Base-by-base conservation (phyloP, 2,888 invertebrate species). In the Drosophila meridiana region DNA sequence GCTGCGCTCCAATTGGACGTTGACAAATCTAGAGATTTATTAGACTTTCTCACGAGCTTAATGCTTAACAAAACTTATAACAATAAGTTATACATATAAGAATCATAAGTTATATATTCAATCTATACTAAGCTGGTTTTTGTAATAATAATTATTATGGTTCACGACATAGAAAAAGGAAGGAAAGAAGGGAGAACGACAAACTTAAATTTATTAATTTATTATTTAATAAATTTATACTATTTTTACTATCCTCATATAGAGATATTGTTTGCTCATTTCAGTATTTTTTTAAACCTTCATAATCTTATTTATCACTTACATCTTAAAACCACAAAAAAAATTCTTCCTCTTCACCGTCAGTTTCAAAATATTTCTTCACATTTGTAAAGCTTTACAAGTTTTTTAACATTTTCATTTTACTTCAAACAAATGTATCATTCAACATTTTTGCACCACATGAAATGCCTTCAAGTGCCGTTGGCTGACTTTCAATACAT, bases 381-480 rank as follows among this genome's bases (percentile, higher is more conserved):
- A n/a, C 3, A 11, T n/a, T 50, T 32, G n/a, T n/a, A 30, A n/a
- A 52, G 20, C 32, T 55, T 5, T n/a, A 34, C 42, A 20, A 4
- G n/a, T 52, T 11, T 34, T 34, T 13, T n/a, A 0, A 3, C 5
- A 13, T 56, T 52, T 60, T 14, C 4, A 42, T 53, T 30, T 13
- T 43, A 50, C 26, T 30, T n/a, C 6, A 38, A 36, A n/a, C 56
- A 52, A 65, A 65, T 69, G 58, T 69, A 68, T 71, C 69, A 73
- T 83, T 83, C 61, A 87, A 73, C 60, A 71, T 81, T 81, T 87
- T 87, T 89, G 72, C 89, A 84, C 74, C 68, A 87, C 50, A 87
- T 89, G 82, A 84, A 81, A 73, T 56, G 42, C 5, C 34, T 73
- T 84, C 89, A 84, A 85, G 89, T 79, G 75, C 55, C 30, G 28